Base-by-base conservation (phyloP, 2,888 invertebrate genomes). In the Elmis aenea region DNA sequence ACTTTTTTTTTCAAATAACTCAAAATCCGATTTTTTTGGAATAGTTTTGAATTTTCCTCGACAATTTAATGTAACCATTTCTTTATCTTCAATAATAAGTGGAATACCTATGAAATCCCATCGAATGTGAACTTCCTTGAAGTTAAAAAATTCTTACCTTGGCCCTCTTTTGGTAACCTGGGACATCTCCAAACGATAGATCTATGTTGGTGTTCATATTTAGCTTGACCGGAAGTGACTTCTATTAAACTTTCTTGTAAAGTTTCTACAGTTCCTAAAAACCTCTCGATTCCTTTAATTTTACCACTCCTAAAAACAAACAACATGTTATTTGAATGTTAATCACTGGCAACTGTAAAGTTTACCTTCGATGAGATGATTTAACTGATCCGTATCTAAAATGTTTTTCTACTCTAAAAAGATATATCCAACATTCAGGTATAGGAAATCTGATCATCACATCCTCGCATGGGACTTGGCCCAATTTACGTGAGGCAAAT, bases 401-500 rank as follows among this genome's bases (percentile, higher is more conserved):
- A 68, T 96, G 91, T 62, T 95, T 95, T 69, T 99, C 99, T 25
- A 95, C 94, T 43, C 99, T 80, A 73, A 99, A 99, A 61, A 97
- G 75, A 70, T 99, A 99, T 61, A 99, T 96, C 99, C 99, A 99
- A 62, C 92, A 90, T 70, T 99, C 97, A 11, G 99, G 99, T 57
- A 99, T 92, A 8, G 97, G 97, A 68, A 99, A 90, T 34, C 91
- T 77, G 35, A 99, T 85, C 67, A 88, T 84, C 15, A 99, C 96
- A 70, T 99, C 96, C 71, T 96, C 94, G 70, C 95, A 96, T 15
- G 95, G 95, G 54, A 92, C 86, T 70, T 96, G 95, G 0, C 95
- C 93, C 47, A 94, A 76, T 69, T 93, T 92, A 54, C 95, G 82
- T 37, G 94, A 94, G 33, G 94, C 90, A 68, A 95, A 97, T 20